These are phyloP conservation scores for Zele albiditarsus DNA, from an alignment of 2,888 invertebrate species.

Conservation along the genomic window DNA sequence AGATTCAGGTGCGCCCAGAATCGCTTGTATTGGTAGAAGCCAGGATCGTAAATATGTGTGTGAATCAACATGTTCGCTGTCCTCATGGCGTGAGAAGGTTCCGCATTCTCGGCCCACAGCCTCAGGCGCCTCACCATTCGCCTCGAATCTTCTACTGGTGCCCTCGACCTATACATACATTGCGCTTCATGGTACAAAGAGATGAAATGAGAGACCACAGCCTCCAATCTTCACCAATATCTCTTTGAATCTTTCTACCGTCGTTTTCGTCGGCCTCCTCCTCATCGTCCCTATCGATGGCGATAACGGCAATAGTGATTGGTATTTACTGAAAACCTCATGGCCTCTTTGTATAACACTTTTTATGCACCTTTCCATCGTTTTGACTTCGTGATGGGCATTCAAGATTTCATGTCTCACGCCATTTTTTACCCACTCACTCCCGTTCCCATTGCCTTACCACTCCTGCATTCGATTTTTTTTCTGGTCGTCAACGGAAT, in stretches of 20 bases:
- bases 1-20: slow-evolving; percentile 2
- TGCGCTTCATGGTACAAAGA: slow-evolving; percentile 9
- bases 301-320: slow-evolving; percentile 10
- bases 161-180: slow-evolving; percentile 28
- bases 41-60: slow-evolving; percentile 57
- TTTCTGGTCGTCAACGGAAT: too few relatives aligned
- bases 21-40: slow-evolving; percentile 14
- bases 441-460: background rate
- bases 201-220: slow-evolving; percentile 22
- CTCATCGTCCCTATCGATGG: background rate
- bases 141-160: slow-evolving; percentile 48
- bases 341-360: slow-evolving; percentile 48
- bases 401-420: slow-evolving; percentile 23
- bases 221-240: slow-evolving; percentile 42
- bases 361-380: slow-evolving; percentile 19
- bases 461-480: background rate
- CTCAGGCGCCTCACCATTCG: slow-evolving; percentile 61
- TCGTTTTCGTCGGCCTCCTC: background rate
- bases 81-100: slow-evolving; percentile 55
- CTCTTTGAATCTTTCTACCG: slow-evolving; percentile 47
- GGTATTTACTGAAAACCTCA: slow-evolving; percentile 51
- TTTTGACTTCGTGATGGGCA: slow-evolving; percentile 28
- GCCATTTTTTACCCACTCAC: background rate
- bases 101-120: slow-evolving; percentile 73
- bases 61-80: slow-evolving; percentile 53